phyloP scores from a whole-genome alignment of 2,113 vertebrate genomes.

The Pseudopodoces humilis region DNA sequence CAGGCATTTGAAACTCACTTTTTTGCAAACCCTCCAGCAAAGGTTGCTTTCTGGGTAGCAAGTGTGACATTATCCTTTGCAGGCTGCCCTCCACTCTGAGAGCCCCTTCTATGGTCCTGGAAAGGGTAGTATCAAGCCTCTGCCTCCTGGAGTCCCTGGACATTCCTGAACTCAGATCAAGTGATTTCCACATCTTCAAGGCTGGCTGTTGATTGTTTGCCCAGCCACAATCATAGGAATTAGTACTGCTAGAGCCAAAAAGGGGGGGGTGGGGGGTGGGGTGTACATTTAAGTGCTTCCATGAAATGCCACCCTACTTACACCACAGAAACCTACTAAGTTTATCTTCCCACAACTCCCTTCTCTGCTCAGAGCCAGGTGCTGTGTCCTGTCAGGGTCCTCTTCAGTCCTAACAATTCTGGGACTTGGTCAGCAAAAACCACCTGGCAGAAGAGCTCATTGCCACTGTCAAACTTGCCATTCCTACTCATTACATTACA shows the following conservation, averaged over 20 bases:
- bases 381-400: accelerated
- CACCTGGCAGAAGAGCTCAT: neutral
- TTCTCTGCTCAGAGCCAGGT: accelerated
- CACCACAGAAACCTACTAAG: neutral
- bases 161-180: neutral
- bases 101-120: neutral
- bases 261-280: no score
- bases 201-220: neutral
- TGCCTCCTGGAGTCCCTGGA: neutral
- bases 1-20: neutral
- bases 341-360: neutral
- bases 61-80: neutral
- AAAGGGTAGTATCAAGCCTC: neutral
- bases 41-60: neutral
- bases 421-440: neutral
- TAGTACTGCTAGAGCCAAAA: neutral
- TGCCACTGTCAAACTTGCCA: neutral
- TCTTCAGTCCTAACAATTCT: neutral
- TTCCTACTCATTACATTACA: neutral
- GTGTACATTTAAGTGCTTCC: neutral
- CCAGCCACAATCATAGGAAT: neutral
- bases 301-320: neutral
- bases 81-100: neutral
- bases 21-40: neutral
- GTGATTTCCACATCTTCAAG: neutral